Evolutionary conservation across 2,113 vertebrate species (phyloP).

Genomic region (Alosa alosa): DNA sequence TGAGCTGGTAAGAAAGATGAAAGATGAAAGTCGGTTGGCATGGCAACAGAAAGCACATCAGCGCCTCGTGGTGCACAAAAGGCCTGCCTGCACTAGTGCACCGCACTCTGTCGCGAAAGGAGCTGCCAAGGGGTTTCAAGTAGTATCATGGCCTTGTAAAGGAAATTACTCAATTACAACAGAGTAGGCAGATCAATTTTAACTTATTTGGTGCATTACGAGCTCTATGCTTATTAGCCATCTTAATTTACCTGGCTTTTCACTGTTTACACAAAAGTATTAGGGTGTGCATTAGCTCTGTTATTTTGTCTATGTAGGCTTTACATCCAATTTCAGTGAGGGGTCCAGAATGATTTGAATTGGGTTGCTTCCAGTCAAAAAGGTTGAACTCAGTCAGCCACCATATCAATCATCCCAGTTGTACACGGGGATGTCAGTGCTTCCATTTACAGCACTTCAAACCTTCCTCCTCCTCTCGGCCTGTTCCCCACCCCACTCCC

Average conservation of each 20-base stretch:
- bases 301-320: background rate
- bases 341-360: background rate
- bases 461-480: background rate
- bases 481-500: conserved; percentile 34
- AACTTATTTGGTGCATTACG: conserved; percentile 62
- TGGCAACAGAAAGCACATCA: conserved; percentile 83
- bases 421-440: background rate
- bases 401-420: background rate
- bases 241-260: conserved; percentile 51
- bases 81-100: conserved; percentile 65
- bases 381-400: conserved; percentile 15
- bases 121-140: conserved; percentile 71
- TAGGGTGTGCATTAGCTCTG: background rate
- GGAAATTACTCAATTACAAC: conserved; percentile 77
- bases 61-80: conserved; percentile 74
- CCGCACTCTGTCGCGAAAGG: conserved; percentile 67
- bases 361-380: background rate
- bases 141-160: conserved; percentile 74
- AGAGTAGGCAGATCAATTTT: conserved; percentile 70
- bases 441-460: background rate
- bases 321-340: background rate
- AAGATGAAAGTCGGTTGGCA: conserved; percentile 85
- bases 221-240: conserved; percentile 30
- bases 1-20: conserved; percentile 84
- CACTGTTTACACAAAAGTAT: conserved; percentile 21